Percentiles rank a stretch among this genome's conserved stretches.
These are phyloP conservation scores for Trimorus sp. DNA, from an alignment of 2,888 invertebrate species.

Conservation along the genomic window DNA sequence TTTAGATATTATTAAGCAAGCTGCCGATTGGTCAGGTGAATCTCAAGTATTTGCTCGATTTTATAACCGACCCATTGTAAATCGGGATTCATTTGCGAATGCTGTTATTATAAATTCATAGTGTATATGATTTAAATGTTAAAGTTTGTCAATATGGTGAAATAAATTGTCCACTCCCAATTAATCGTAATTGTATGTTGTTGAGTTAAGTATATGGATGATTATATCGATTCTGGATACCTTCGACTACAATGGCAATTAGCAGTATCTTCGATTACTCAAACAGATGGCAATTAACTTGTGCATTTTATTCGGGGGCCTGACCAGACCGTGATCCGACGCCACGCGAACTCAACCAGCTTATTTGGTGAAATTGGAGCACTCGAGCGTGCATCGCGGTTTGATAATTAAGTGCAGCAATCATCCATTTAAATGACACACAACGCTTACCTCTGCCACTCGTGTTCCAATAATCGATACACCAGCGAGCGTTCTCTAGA, in stretches of 20 bases:
- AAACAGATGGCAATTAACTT: too few species aligned
- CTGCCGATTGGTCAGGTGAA: neutral
- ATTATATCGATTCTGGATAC: too few species aligned
- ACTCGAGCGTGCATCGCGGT: slow-evolving; percentile 20
- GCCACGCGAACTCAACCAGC: neutral
- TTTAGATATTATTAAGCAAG: neutral
- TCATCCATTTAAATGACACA: slow-evolving; percentile 50
- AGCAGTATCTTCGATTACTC: too few species aligned
- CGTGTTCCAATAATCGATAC: slow-evolving; percentile 80
- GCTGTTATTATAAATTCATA: neutral
- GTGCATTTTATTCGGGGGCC: too few species aligned
- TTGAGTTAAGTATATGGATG: too few species aligned
- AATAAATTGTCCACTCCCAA: too few species aligned
- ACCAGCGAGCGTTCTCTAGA: slow-evolving; percentile 71
- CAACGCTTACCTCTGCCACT: slow-evolving; percentile 77
- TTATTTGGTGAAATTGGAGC: slow-evolving; percentile 5
- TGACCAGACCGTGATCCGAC: neutral
- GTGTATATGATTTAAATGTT: too few species aligned
- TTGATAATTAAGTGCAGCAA: slow-evolving; percentile 44
- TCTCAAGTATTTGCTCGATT: neutral
- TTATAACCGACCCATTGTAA: neutral
- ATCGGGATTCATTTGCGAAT: neutral
- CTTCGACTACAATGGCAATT: too few species aligned
- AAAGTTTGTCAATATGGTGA: too few species aligned
- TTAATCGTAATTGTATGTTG: too few species aligned